Percentiles rank a stretch among this genome's conserved stretches.
Evolutionary conservation across 2,888 invertebrate genomes (phyloP).

Genomic region (Drosophila paramelanica): DNA sequence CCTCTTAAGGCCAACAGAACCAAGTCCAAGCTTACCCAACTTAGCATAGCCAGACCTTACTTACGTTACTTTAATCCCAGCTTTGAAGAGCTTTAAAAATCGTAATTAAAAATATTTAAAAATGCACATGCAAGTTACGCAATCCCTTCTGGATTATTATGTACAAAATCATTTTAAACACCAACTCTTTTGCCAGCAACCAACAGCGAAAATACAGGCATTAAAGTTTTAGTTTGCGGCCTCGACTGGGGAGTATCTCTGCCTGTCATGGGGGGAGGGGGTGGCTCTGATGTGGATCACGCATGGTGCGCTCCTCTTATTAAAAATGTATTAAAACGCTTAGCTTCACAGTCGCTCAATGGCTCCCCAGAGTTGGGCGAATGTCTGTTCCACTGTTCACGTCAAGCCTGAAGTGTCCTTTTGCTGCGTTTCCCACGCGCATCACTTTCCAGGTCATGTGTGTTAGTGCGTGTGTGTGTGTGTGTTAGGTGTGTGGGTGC

Average conservation of each 20-base stretch:
- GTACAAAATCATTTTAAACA: background rate
- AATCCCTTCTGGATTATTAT: background rate
- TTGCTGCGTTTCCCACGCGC: slow-evolving; percentile 46
- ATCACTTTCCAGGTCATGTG: slow-evolving; percentile 53
- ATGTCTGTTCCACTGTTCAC: slow-evolving; percentile 5
- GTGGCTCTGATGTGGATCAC: slow-evolving; percentile 33
- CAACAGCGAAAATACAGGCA: background rate
- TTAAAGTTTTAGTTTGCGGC: slow-evolving; percentile 29
- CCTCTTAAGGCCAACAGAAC: no score
- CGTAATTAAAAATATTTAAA: background rate
- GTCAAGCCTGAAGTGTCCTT: slow-evolving; percentile 40
- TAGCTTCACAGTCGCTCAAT: slow-evolving; percentile 34
- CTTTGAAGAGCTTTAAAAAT: background rate
- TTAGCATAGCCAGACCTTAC: no score
- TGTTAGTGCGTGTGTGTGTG: background rate
- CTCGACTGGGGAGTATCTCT: background rate
- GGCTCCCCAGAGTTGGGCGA: slow-evolving; percentile 22
- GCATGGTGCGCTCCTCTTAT: slow-evolving; percentile 39
- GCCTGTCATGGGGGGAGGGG: background rate
- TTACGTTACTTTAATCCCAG: no score
- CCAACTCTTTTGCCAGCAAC: background rate
- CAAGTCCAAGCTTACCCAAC: no score
- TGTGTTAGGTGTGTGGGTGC: slow-evolving; percentile 1
- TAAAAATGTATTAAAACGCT: slow-evolving; percentile 62
- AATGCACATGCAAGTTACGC: no score